These are phyloP conservation scores for Procavia capensis DNA, from an alignment of 2,113 vertebrate genomes.

Conservation along the genomic window DNA sequence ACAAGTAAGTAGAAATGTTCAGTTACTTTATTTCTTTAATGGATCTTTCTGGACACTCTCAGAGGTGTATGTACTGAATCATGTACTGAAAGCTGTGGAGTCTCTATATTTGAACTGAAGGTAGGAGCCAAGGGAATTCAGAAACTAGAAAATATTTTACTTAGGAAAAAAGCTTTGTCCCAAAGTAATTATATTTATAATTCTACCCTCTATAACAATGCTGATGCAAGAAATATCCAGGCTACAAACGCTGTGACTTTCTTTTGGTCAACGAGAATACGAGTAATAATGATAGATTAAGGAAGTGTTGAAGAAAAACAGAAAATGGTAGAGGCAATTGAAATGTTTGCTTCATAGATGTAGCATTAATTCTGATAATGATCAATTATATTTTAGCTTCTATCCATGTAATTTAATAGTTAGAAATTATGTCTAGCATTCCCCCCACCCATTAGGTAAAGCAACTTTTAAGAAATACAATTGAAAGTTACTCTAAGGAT, in stretches of 20 bases:
- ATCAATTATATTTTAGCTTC: background rate
- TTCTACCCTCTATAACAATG: background rate
- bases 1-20: background rate
- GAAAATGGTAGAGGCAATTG: background rate
- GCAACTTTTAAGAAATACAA: background rate
- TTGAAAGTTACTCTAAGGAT: background rate
- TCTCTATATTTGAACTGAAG: background rate
- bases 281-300: background rate
- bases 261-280: background rate
- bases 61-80: accelerated
- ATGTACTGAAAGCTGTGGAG: background rate
- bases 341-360: background rate
- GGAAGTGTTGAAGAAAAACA: background rate
- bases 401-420: background rate
- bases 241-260: background rate
- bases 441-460: background rate
- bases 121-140: background rate
- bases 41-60: background rate
- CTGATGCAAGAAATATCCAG: background rate
- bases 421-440: background rate
- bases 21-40: background rate
- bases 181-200: background rate
- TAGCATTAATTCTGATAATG: background rate
- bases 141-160: background rate
- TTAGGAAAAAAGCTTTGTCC: background rate